These are phyloP conservation scores for Embidobia sp. DNA, from an alignment of 2,888 invertebrate species.

Conservation along the genomic window DNA sequence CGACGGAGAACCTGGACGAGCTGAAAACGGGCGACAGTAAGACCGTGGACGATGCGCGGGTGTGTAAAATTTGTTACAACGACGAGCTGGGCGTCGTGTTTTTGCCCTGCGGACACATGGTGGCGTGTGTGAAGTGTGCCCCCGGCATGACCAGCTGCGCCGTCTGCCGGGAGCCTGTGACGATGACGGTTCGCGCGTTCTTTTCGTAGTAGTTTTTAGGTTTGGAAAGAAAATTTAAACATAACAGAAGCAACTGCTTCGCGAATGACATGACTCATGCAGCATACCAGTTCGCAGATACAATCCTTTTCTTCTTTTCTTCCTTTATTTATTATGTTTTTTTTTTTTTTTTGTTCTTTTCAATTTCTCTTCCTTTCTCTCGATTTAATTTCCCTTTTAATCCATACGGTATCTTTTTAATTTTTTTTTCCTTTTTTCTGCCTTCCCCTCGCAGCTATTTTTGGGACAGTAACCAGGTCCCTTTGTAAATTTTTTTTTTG, in stretches of 20 bases:
- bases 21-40: conserved; percentile 63
- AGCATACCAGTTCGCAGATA: conserved; percentile 74
- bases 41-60: conserved; percentile 82
- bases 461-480: too few species aligned
- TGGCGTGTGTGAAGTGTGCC: conserved; percentile 95
- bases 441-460: neutral
- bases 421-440: neutral
- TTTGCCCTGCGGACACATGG: conserved; percentile 97
- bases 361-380: too few species aligned
- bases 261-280: conserved; percentile 79
- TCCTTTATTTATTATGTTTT: conserved; percentile 8
- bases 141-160: conserved; percentile 93
- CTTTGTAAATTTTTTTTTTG: too few species aligned
- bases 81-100: conserved; percentile 95
- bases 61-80: conserved; percentile 96
- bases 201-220: conserved; percentile 76
- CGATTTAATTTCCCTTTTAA: too few species aligned
- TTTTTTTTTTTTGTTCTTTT: conserved; percentile 5
- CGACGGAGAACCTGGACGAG: conserved; percentile 52
- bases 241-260: too few species aligned
- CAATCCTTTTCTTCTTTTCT: conserved; percentile 58
- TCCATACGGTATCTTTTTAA: too few species aligned
- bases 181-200: conserved; percentile 86
- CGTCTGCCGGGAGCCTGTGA: conserved; percentile 90
- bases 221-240: too few species aligned